A percentile compares a stretch with the other conserved stretches of the same genome.
Conservation (phyloP, 2,113 vertebrate species). For the Rattus rattus region DNA sequence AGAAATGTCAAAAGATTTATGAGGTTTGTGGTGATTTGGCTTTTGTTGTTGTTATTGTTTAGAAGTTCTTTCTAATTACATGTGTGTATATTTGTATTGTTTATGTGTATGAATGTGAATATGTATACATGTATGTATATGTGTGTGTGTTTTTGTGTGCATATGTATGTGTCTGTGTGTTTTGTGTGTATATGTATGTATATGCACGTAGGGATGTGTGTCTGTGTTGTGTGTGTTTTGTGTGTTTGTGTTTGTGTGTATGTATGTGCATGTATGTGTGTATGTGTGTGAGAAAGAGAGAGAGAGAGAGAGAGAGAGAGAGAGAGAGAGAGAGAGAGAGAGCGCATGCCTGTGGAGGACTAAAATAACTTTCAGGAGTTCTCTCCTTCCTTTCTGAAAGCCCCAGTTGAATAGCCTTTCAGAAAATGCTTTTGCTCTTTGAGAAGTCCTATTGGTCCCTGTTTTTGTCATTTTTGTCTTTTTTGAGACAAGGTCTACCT, state of each 20-base stretch:
- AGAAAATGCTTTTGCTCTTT: neutral
- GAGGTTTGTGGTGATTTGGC: neutral
- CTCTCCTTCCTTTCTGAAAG: neutral
- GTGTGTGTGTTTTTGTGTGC: neutral
- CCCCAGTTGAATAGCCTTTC: neutral
- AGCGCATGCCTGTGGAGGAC: too few relatives aligned
- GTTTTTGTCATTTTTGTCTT: neutral
- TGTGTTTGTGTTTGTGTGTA: neutral
- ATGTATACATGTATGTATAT: neutral
- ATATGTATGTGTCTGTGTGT: neutral
- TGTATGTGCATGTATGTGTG: neutral
- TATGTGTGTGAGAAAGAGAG: neutral
- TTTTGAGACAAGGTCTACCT: neutral
- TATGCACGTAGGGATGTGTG: neutral
- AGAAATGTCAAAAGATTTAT: neutral
- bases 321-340: neutral
- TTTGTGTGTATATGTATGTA: neutral
- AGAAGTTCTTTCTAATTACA: neutral
- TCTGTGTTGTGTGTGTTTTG: neutral
- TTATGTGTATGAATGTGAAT: neutral
- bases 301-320: too few relatives aligned
- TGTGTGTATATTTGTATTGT: neutral
- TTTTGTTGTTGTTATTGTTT: neutral
- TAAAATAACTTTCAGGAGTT: neutral
- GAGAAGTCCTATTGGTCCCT: too few relatives aligned